Evolutionary conservation across 2,888 invertebrate genomes (phyloP), one percentile per base, ranked within the genome.

Genomic region (Netelia virgata): DNA sequence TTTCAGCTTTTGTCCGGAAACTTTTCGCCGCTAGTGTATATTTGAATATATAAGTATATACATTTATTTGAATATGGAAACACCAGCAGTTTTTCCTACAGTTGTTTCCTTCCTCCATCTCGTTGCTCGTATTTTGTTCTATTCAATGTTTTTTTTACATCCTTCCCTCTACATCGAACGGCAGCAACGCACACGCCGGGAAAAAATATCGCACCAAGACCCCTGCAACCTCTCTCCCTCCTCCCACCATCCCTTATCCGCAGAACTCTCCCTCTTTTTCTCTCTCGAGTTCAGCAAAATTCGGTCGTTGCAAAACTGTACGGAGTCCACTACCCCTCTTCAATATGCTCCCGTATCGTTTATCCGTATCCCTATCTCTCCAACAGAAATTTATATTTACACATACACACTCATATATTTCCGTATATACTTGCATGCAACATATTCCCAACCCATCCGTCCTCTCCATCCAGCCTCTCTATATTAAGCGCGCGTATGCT

Each of bases 281-380:
- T 10, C 36, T 10, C 18, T 41, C 70, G 53, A 69, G 63, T 64
- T 68, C 28, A 61, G 43, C 66, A 74, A 77, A 84, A 64, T 74
- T 78, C 81, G 73, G 63, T 81, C 77, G 84, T 77, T 77, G 70
- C 6, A 84, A 84, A 84, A 81, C 36, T 74, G 41, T 69, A 74
- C 81, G 57, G 10, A 68, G 59, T 72, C 50, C 59, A 72, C 47
- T 61, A 36, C 47, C 63, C 50, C 66, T 43, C 41, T 36, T 72
- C 50, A 68, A 74, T 69, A 43, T 47, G 74, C 63, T 57, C 64
- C 23, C 63, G 9, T 53, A 59, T 41, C 53, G 47, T 41, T 75
- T 59, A 70, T 66, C 74, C 68, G 41, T 43, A 57, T 82, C 43
- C 64, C 55, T 16, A 23, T 41, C 68, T 18, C 53, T 73, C 59